These are phyloP conservation scores for Gymnosoma rotundatum DNA, from an alignment of 2,888 invertebrate species.

Conservation along the genomic window DNA sequence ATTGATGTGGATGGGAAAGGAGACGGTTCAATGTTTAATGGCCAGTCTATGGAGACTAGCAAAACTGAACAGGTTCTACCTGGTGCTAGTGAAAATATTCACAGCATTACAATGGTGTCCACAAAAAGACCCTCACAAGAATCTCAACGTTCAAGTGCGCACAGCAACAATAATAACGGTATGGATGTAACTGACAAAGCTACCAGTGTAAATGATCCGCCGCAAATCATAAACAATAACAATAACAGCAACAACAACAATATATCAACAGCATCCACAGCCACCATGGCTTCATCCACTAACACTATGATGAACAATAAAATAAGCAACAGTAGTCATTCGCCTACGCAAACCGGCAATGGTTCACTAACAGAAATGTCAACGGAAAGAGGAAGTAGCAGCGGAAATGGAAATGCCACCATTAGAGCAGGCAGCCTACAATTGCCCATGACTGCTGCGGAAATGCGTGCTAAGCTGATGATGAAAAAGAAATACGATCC, in stretches of 20 bases:
- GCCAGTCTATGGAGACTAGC: slow-evolving; percentile 55
- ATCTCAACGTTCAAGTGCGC: slow-evolving; percentile 28
- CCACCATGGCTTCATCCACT: slow-evolving; percentile 51
- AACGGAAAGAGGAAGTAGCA: slow-evolving; percentile 35
- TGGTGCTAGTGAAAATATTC: slow-evolving; percentile 77
- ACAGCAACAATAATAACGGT: slow-evolving; percentile 65
- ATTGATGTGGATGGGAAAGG: slow-evolving; percentile 82
- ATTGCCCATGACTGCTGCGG: slow-evolving; percentile 95
- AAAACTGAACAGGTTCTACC: slow-evolving; percentile 77
- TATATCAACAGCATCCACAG: slow-evolving; percentile 70
- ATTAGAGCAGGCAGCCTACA: slow-evolving; percentile 84
- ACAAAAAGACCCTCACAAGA: slow-evolving; percentile 75
- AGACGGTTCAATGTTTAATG: slow-evolving; percentile 52
- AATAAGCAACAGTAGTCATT: slow-evolving; percentile 42
- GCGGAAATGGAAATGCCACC: slow-evolving; percentile 3
- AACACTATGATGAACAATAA: slow-evolving; percentile 70
- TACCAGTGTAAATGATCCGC: slow-evolving; percentile 56
- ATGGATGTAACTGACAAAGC: slow-evolving; percentile 65
- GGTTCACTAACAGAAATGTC: slow-evolving; percentile 35
- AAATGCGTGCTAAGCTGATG: slow-evolving; percentile 92
- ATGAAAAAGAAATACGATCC: slow-evolving; percentile 94
- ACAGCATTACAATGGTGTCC: slow-evolving; percentile 77
- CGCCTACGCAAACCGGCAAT: slow-evolving; percentile 49
- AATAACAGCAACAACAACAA: slow-evolving; percentile 66
- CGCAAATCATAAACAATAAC: slow-evolving; percentile 7